Conservation (phyloP, 2,113 vertebrate species). For the Bujurquina vittata region DNA sequence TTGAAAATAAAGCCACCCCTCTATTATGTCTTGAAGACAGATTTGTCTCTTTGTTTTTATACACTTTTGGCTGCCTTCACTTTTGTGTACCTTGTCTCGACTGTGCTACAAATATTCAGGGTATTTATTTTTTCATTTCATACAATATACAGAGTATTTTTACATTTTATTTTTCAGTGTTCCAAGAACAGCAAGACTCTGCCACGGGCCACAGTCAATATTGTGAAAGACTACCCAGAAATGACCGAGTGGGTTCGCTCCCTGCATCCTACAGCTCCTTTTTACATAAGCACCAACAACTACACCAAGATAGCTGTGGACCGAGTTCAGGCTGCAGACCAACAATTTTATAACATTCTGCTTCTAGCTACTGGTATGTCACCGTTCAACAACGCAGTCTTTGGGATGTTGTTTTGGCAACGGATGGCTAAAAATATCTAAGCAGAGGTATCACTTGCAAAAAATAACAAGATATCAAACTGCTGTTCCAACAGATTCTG, state of each 20-base stretch:
- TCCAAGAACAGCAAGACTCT: constrained; percentile 69
- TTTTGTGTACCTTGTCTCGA: no score
- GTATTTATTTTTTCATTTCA: background rate
- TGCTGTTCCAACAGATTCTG: constrained; percentile 62
- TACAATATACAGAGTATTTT: background rate
- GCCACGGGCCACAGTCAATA: constrained; percentile 56
- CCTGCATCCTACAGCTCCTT: constrained; percentile 59
- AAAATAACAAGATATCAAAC: background rate
- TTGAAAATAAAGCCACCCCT: background rate
- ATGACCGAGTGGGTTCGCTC: constrained; percentile 79
- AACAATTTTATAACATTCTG: constrained; percentile 67
- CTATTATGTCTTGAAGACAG: background rate
- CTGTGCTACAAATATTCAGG: background rate
- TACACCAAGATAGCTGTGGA: constrained; percentile 82
- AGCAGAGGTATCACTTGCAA: background rate
- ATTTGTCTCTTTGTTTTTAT: background rate
- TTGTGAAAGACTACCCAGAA: constrained; percentile 77
- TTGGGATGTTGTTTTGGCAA: background rate
- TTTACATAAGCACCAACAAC: constrained; percentile 76
- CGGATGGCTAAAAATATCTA: constrained; percentile 42
- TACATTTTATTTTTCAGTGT: constrained; percentile 68
- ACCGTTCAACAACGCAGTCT: background rate
- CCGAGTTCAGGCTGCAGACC: constrained; percentile 63
- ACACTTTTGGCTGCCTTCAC: no score
- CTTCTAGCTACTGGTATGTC: constrained; percentile 79